Percentiles rank a stretch among this genome's conserved stretches.
phyloP scores from a whole-genome alignment of 1,140 invertebrate species.

The Colletes gigas region DNA sequence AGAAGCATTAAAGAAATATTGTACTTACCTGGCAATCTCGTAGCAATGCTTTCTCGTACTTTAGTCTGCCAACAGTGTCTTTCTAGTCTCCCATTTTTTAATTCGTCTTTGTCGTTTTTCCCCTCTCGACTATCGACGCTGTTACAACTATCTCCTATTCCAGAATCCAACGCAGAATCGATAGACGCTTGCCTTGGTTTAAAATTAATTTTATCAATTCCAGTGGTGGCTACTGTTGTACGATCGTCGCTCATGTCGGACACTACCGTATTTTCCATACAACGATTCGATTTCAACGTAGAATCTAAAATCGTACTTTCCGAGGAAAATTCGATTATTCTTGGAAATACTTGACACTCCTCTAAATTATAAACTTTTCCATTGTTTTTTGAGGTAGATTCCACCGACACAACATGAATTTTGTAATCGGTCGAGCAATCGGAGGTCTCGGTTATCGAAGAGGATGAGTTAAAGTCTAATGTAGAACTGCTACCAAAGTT shows the following conservation, averaged over 20 bases:
- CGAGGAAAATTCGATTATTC: constrained; percentile 55
- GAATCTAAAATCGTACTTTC: constrained; percentile 25
- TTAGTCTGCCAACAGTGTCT: constrained; percentile 83
- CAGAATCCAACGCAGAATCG: constrained; percentile 82
- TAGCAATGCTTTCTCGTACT: constrained; percentile 83
- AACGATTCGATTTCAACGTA: constrained; percentile 19
- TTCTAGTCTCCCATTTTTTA: constrained; percentile 64
- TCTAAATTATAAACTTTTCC: constrained; percentile 70
- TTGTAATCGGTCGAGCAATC: constrained; percentile 40
- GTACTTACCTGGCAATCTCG: constrained; percentile 82
- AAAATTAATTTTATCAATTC: constrained; percentile 64
- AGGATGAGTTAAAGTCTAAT: background rate
- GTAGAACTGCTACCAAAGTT: constrained; percentile 56
- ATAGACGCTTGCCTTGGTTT: constrained; percentile 81
- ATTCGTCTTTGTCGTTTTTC: constrained; percentile 61
- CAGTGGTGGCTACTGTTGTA: background rate
- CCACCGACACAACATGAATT: constrained; percentile 55
- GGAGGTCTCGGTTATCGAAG: background rate
- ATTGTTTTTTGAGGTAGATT: constrained; percentile 65
- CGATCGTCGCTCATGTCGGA: constrained; percentile 14
- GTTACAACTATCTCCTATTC: constrained; percentile 82
- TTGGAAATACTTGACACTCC: constrained; percentile 78
- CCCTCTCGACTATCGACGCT: constrained; percentile 75
- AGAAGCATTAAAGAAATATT: constrained; percentile 16
- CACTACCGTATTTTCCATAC: background rate